Evolutionary conservation across 2,888 invertebrate species (phyloP).

Genomic region (Pandemis cinnamomeana): DNA sequence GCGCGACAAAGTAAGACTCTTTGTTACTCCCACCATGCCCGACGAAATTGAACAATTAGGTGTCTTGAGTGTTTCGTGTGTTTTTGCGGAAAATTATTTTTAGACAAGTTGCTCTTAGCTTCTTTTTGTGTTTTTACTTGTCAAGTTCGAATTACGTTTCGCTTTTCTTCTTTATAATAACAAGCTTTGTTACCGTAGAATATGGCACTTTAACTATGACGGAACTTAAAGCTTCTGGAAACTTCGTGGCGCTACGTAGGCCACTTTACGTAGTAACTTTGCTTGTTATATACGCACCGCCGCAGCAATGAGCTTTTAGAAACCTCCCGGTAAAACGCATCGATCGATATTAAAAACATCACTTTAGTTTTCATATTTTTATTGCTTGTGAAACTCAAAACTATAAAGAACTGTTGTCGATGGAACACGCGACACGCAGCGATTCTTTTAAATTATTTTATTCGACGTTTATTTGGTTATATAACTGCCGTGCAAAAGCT

Average conservation of each 20-base stretch:
- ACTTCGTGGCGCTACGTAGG: constrained; percentile 35
- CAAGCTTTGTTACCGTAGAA: constrained; percentile 20
- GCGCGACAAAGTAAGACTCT: constrained; percentile 32
- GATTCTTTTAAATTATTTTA: constrained; percentile 1
- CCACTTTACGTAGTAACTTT: constrained; percentile 28
- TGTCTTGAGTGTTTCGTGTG: constrained; percentile 10
- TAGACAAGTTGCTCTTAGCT: constrained; percentile 10
- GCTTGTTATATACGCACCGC: constrained; percentile 32
- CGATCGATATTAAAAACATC: not conserved
- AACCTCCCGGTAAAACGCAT: not conserved
- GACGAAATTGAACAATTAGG: constrained; percentile 25
- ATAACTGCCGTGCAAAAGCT: constrained; percentile 42
- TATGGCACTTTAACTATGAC: constrained; percentile 41
- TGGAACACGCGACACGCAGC: not conserved
- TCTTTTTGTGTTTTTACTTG: constrained; percentile 17
- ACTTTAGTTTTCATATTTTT: not conserved
- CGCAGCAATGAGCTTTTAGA: constrained; percentile 7
- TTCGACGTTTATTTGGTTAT: constrained; percentile 3
- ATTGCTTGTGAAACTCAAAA: not conserved
- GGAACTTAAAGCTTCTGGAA: constrained; percentile 36
- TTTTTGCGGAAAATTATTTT: constrained; percentile 9
- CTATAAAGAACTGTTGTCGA: not conserved
- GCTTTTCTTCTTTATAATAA: constrained; percentile 12
- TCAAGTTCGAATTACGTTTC: not conserved
- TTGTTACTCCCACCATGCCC: constrained; percentile 23